Percentiles rank a stretch among this genome's conserved stretches.
phyloP scores from a whole-genome alignment of 2,113 vertebrate species.

The Cichladusa arquata region DNA sequence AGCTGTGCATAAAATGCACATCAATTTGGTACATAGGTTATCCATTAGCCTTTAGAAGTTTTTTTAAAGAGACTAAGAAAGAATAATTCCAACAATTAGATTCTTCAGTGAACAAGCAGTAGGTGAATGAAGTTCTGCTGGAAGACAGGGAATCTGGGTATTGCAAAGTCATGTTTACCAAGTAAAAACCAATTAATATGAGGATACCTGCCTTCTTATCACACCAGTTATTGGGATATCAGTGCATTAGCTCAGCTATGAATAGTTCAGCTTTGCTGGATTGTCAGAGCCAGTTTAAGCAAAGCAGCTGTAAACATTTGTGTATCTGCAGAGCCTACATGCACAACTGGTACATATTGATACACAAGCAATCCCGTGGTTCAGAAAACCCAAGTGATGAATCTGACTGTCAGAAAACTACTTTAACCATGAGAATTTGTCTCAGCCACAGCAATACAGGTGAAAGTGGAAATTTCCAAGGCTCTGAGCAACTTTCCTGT shows the following conservation, averaged over 20 bases:
- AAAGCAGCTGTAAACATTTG: background rate
- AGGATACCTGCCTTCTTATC: background rate
- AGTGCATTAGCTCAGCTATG: background rate
- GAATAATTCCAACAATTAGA: background rate
- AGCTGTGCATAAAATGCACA: background rate
- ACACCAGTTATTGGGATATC: background rate
- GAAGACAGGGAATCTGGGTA: background rate
- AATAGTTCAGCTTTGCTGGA: background rate
- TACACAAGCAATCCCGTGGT: accelerated
- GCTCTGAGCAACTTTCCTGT: background rate
- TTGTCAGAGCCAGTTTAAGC: background rate
- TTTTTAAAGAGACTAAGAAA: background rate
- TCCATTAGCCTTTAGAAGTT: background rate
- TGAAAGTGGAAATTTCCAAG: background rate
- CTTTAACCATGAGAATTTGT: background rate
- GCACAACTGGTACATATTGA: background rate
- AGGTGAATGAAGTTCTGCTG: background rate
- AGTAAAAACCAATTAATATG: background rate
- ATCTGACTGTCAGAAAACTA: background rate
- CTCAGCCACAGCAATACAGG: background rate
- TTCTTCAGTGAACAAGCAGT: background rate
- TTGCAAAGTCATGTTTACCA: background rate
- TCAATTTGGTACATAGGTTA: background rate
- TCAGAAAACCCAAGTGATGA: background rate
- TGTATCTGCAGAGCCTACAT: background rate